Conservation (phyloP, 2,113 vertebrate species). For the Halichoeres trimaculatus region DNA sequence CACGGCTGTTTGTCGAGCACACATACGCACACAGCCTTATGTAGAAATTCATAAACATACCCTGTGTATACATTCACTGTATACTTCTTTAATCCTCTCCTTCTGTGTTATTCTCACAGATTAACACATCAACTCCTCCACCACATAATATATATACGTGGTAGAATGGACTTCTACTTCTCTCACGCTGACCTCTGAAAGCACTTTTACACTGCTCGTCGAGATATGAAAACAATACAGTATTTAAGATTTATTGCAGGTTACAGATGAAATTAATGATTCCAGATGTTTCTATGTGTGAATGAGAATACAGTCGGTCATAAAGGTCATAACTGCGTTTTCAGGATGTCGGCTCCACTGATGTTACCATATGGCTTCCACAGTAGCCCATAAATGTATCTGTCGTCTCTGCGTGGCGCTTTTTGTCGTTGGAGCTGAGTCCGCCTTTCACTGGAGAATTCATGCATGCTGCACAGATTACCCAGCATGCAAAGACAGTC, state of each 20-base stretch:
- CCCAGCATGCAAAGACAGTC: too few species aligned
- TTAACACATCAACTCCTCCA: constrained; percentile 8
- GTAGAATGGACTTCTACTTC: too few species aligned
- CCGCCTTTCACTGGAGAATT: not conserved
- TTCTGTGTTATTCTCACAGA: not conserved
- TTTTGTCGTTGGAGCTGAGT: not conserved
- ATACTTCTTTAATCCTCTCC: constrained; percentile 2
- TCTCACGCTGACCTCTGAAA: too few species aligned
- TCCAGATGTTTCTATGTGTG: constrained; percentile 31
- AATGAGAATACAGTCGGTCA: not conserved
- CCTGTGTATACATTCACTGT: not conserved
- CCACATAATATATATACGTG: not conserved
- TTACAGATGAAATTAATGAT: not conserved
- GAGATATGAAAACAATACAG: constrained; percentile 2
- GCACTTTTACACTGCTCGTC: too few species aligned
- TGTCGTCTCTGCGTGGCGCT: not conserved
- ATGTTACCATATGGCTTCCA: too few species aligned
- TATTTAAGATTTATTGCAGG: constrained; percentile 20
- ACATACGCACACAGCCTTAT: constrained; percentile 13
- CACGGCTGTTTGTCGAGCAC: constrained; percentile 63
- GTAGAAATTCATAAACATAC: constrained; percentile 14
- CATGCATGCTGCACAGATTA: not conserved
- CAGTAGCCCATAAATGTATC: not conserved
- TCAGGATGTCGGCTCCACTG: not conserved
- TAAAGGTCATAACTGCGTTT: not conserved